Evolutionary conservation across 2,797 vertebrate species (phyloP).

Genomic region (Antennarius maculatus): DNA sequence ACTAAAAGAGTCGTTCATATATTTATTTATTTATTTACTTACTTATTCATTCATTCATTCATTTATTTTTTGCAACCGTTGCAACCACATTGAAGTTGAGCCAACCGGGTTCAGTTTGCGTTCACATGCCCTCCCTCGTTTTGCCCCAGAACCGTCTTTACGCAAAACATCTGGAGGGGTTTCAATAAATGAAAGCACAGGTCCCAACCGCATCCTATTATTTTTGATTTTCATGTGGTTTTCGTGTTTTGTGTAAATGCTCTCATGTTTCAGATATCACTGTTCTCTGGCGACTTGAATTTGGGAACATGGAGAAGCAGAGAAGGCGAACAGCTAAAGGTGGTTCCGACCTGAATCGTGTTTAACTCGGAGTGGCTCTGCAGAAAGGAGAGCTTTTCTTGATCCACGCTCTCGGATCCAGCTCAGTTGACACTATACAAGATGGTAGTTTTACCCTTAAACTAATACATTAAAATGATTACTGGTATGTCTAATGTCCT

Average conservation of each 20-base stretch:
- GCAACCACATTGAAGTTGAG: constrained; percentile 49
- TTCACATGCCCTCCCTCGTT: constrained; percentile 75
- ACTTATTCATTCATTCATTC: constrained; percentile 22
- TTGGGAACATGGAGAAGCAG: constrained; percentile 66
- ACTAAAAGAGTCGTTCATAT: neutral
- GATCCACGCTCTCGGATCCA: constrained; percentile 10
- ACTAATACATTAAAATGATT: constrained; percentile 17
- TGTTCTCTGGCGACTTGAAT: constrained; percentile 64
- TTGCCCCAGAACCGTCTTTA: constrained; percentile 79
- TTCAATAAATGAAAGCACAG: constrained; percentile 84
- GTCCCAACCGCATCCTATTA: constrained; percentile 83
- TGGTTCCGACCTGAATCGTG: constrained; percentile 35
- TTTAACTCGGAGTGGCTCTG: constrained; percentile 46
- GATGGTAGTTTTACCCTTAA: constrained; percentile 13
- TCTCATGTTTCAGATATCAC: constrained; percentile 80
- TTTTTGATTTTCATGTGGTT: constrained; percentile 84
- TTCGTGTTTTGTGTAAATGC: constrained; percentile 83
- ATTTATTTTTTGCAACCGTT: constrained; percentile 22
- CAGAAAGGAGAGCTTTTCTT: neutral
- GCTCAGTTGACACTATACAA: constrained; percentile 5
- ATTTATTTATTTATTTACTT: neutral
- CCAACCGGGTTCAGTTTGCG: constrained; percentile 76
- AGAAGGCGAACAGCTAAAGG: constrained; percentile 55
- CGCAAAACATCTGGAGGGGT: constrained; percentile 86
- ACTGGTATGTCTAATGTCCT: constrained; percentile 3